These are phyloP conservation scores for Alaudala cheleensis DNA, from an alignment of 2,113 vertebrate species.

Conservation along the genomic window DNA sequence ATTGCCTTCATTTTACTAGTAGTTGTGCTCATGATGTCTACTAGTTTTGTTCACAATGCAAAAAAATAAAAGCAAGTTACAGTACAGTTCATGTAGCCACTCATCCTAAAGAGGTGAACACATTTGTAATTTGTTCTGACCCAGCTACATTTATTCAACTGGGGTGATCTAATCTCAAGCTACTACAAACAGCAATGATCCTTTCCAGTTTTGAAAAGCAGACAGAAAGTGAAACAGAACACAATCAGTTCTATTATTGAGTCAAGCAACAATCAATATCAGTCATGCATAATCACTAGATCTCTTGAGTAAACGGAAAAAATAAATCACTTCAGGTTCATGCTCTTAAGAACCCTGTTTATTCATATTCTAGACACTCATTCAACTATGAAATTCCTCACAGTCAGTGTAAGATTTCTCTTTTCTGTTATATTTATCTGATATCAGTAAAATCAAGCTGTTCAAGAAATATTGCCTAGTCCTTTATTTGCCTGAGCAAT, in stretches of 20 bases:
- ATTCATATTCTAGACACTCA: background rate
- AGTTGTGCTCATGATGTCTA: background rate
- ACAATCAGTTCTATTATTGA: constrained; percentile 24
- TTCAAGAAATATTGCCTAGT: background rate
- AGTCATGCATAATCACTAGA: background rate
- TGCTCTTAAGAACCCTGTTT: background rate
- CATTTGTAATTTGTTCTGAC: background rate
- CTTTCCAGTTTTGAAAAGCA: constrained; percentile 9
- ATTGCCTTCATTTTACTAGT: background rate
- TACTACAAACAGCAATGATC: background rate
- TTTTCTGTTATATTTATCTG: background rate
- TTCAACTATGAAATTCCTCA: background rate
- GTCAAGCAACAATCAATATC: constrained; percentile 17
- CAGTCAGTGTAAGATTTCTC: background rate
- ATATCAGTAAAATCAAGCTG: background rate
- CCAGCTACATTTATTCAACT: background rate
- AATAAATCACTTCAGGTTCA: background rate
- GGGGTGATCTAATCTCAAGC: background rate
- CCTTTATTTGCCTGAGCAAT: background rate
- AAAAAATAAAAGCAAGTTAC: background rate
- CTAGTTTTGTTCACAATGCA: background rate
- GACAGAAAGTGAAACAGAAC: background rate
- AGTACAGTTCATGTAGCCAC: background rate
- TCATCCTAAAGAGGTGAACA: background rate
- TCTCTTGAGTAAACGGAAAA: background rate